Evolutionary conservation across 2,888 invertebrate genomes (phyloP).

Genomic region (Rosalia funebris): DNA sequence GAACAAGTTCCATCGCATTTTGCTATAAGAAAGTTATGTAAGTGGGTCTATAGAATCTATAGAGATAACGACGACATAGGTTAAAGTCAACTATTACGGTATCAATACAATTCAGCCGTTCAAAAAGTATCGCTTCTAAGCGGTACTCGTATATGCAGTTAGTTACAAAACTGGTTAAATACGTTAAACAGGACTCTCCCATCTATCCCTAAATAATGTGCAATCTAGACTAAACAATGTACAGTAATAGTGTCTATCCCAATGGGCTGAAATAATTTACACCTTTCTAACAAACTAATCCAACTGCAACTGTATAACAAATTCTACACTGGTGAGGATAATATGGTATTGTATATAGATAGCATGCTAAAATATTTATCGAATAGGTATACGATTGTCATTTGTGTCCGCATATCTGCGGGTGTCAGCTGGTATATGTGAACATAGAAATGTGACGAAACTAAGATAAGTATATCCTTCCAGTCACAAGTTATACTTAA

Average conservation of each 20-base stretch:
- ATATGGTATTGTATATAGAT: conserved; percentile 29
- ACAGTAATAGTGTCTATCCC: conserved; percentile 40
- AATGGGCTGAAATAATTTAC: conserved; percentile 32
- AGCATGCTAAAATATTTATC: conserved; percentile 34
- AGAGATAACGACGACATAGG: background rate
- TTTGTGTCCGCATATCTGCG: background rate
- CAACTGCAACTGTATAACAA: conserved; percentile 34
- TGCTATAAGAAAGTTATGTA: too few relatives aligned
- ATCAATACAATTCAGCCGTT: conserved; percentile 7
- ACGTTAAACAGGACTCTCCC: conserved; percentile 34
- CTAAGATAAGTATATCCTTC: too few relatives aligned
- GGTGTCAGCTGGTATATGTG: background rate
- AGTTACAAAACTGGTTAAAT: conserved; percentile 38
- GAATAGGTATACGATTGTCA: background rate
- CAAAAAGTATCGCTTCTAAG: conserved; percentile 21
- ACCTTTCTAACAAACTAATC: conserved; percentile 39
- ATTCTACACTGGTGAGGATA: conserved; percentile 37
- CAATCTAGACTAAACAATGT: conserved; percentile 41
- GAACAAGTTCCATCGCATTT: too few relatives aligned
- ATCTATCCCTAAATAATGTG: conserved; percentile 42
- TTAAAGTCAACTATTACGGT: conserved; percentile 15
- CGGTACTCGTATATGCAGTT: conserved; percentile 29
- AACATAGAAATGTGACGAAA: conserved; percentile 20
- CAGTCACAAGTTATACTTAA: too few relatives aligned
- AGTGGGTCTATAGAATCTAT: too few relatives aligned